phyloP scores from a whole-genome alignment of 2,113 vertebrate species.

The Thamnaconus septentrionalis region DNA sequence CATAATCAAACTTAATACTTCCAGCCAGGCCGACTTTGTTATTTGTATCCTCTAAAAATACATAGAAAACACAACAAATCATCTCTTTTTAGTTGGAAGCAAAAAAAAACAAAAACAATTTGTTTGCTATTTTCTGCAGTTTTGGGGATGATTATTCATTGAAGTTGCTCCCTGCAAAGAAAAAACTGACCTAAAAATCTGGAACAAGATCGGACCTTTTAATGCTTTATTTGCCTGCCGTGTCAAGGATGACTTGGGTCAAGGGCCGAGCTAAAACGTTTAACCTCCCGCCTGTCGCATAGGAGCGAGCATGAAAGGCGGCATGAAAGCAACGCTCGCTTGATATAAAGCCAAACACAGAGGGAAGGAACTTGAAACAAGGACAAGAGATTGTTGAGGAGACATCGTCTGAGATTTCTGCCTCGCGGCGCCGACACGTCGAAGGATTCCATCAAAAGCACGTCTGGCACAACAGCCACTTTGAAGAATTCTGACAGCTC shows the following conservation, averaged over 20 bases:
- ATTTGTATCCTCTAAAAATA: no score
- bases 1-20: no score
- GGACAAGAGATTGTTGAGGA: conserved; percentile 27
- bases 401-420: background rate
- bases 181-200: no score
- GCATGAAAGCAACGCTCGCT: conserved; percentile 35
- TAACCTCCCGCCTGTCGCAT: conserved; percentile 61
- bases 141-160: no score
- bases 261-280: conserved; percentile 72
- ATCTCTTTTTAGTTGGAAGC: no score
- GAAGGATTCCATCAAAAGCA: conserved; percentile 57
- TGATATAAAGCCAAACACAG: conserved; percentile 16
- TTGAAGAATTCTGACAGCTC: conserved; percentile 51
- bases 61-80: no score
- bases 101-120: no score
- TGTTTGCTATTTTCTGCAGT: no score
- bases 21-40: no score
- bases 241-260: conserved; percentile 57
- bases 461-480: conserved; percentile 42
- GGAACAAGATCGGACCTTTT: no score
- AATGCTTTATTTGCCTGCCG: no score
- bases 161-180: no score
- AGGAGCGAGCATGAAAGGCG: conserved; percentile 16
- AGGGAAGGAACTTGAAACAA: conserved; percentile 22
- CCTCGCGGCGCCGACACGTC: conserved; percentile 14